Evolutionary conservation across 2,888 invertebrate species (phyloP).

Genomic region (Acanthosepion pharaonis): DNA sequence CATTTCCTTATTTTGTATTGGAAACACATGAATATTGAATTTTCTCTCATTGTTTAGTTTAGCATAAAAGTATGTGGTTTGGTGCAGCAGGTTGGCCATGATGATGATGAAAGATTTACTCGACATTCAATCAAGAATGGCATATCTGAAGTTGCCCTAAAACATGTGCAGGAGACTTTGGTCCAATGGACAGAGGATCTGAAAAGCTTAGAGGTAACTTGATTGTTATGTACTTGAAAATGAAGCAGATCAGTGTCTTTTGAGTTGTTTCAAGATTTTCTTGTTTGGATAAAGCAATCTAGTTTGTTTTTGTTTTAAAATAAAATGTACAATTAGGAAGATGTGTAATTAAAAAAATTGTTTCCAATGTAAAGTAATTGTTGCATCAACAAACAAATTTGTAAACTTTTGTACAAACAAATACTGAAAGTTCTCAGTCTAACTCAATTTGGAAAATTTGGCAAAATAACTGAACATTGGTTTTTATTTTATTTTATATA

Average conservation of each 20-base stretch:
- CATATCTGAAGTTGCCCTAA: background rate
- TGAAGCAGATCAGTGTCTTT: background rate
- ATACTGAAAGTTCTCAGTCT: too few relatives aligned
- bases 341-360: too few relatives aligned
- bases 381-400: too few relatives aligned
- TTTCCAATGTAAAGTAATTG: too few relatives aligned
- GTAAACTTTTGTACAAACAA: too few relatives aligned
- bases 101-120: background rate
- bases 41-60: background rate
- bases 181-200: background rate
- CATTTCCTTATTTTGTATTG: background rate
- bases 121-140: constrained; percentile 24
- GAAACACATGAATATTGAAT: too few relatives aligned
- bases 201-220: background rate
- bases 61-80: background rate
- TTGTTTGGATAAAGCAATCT: background rate
- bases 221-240: background rate
- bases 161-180: constrained; percentile 36
- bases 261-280: background rate
- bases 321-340: too few relatives aligned
- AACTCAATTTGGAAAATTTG: too few relatives aligned
- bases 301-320: too few relatives aligned
- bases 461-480: too few relatives aligned
- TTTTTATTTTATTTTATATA: too few relatives aligned
- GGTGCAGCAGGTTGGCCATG: background rate